Evolutionary conservation across 2,888 invertebrate genomes (phyloP), one percentile per base, ranked within the genome.

Genomic region (Lordiphosa fenestrarum): DNA sequence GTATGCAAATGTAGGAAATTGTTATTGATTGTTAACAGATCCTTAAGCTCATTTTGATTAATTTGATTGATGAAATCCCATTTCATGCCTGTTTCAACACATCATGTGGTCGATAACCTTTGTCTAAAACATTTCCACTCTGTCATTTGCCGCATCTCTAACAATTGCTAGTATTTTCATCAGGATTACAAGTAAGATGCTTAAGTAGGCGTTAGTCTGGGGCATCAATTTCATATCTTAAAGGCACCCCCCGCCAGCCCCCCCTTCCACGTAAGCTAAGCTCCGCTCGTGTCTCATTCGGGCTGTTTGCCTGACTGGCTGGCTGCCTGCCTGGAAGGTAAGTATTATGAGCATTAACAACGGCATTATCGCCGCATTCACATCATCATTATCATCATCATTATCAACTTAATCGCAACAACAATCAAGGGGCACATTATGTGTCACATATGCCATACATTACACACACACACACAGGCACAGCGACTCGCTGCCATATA

Each of bases 321-420:
- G 41, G 7, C 42, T 15, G 39, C 19, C 15, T 40, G 40, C 19
- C 5, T 33, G 44, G 44, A 13, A 44, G 44, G 15, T 44, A 44
- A 36, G 49, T 50, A 51, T 21, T 37, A 15, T 56, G 37, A 53
- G 57, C 48, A 60, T 73, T 76, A 73, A 66, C 60, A 66, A 49
- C 35, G 51, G 66, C 63, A 77, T 73, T 77, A 73, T 73, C 77
- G 69, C 58, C 49, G 13, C 40, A 40, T 40, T 30, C 30, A 30
- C 30, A 40, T 44, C 66, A 42, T 37, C 57, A 64, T 64, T 42
- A 56, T 51, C 56, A 64, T 77, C 57, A 63, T 77, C 60, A 61
- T 73, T 73, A 66, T 66, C 73, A 73, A 66, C 63, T 70, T 73
- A 73, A 73, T 73, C 77, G 66, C 62, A 54, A 50, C 53, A 56